Evolutionary conservation across 2,888 invertebrate genomes (phyloP).

Genomic region (Trichopoda pennipes): DNA sequence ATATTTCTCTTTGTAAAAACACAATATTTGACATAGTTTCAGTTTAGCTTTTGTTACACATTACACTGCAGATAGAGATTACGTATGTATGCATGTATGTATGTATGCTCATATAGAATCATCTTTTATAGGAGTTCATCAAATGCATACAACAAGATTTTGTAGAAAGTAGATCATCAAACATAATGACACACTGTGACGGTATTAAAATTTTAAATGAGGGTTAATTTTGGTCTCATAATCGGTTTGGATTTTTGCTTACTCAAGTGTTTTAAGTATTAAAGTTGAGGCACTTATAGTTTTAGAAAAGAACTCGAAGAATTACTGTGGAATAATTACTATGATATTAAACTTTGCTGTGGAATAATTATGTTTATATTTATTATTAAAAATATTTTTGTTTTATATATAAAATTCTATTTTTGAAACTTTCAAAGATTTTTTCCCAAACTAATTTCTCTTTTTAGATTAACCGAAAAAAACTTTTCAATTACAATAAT

Average conservation of each 20-base stretch:
- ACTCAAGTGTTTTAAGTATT: constrained; percentile 21
- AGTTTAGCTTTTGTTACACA: constrained; percentile 40
- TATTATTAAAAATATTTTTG: no score
- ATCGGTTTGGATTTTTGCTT: constrained; percentile 23
- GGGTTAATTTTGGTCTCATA: constrained; percentile 49
- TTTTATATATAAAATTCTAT: no score
- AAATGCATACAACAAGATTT: not conserved
- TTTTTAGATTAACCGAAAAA: no score
- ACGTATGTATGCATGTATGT: no score
- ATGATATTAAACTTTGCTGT: not conserved
- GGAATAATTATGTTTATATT: no score
- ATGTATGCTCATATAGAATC: not conserved
- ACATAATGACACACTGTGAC: constrained; percentile 38
- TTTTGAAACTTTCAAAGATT: no score
- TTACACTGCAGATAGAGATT: not conserved
- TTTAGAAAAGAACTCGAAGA: not conserved
- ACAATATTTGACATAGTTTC: constrained; percentile 56
- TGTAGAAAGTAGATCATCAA: constrained; percentile 50
- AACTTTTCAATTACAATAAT: no score
- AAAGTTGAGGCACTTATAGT: constrained; percentile 19
- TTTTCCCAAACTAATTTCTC: no score
- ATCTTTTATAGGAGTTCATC: not conserved
- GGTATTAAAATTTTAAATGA: constrained; percentile 32
- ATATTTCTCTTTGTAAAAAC: not conserved
- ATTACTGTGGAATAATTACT: constrained; percentile 44